A percentile compares a stretch with the other conserved stretches of the same genome.
phyloP scores from a whole-genome alignment of 1,140 invertebrate genomes.

The Pseudoatta argentina region DNA sequence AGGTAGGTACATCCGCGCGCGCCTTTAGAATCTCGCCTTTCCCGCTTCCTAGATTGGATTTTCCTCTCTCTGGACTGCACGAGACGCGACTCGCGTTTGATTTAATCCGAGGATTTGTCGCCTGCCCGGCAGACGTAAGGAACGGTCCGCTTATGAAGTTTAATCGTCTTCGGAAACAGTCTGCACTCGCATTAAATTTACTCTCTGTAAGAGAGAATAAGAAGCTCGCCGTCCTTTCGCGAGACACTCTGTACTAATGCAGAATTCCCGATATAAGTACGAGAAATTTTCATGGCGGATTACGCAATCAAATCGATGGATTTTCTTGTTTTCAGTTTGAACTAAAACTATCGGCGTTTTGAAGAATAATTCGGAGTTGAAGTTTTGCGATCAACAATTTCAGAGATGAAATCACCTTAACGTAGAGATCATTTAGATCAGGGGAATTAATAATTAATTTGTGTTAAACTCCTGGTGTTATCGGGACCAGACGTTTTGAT shows the following conservation, averaged over 20 bases:
- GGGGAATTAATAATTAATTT: neutral
- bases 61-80: constrained; percentile 27
- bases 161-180: constrained; percentile 47
- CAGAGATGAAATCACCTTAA: neutral
- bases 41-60: constrained; percentile 70
- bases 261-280: neutral
- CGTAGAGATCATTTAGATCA: neutral
- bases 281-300: neutral
- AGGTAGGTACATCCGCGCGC: neutral
- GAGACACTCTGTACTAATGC: neutral
- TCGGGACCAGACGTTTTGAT: neutral
- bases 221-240: neutral
- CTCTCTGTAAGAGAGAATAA: constrained; percentile 9
- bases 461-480: neutral
- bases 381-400: neutral
- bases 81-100: constrained; percentile 43
- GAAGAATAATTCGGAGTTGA: neutral
- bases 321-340: neutral
- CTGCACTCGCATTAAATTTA: constrained; percentile 45
- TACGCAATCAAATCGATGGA: neutral
- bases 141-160: constrained; percentile 59
- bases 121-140: constrained; percentile 41
- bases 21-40: neutral
- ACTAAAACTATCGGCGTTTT: neutral
- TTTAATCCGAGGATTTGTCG: constrained; percentile 67